These are phyloP conservation scores for Scartelaos histophorus DNA, from an alignment of 2,113 vertebrate species.

Conservation along the genomic window DNA sequence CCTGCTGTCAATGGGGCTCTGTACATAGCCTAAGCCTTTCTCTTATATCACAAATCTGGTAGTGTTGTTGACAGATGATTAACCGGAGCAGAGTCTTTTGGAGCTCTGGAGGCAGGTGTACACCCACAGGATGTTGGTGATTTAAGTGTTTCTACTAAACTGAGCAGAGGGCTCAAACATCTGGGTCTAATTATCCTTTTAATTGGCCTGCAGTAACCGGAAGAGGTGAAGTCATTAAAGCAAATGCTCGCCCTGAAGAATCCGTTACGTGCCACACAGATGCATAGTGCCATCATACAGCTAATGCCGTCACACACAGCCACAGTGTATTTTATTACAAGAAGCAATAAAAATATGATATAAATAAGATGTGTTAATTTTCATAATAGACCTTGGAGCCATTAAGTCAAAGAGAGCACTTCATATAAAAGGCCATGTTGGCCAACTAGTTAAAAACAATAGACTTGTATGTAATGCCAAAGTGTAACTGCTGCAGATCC, in stretches of 20 bases:
- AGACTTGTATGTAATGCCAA: no score
- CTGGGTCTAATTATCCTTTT: constrained; percentile 31
- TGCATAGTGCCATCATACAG: neutral
- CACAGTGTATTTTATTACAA: neutral
- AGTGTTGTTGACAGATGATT: neutral
- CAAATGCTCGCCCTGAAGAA: neutral
- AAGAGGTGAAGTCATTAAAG: constrained; percentile 29
- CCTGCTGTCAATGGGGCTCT: neutral
- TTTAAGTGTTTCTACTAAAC: neutral
- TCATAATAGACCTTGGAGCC: no score
- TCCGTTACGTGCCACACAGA: neutral
- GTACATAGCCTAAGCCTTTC: neutral
- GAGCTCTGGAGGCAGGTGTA: neutral
- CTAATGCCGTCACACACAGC: neutral
- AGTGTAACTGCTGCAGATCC: no score
- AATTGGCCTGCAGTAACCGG: constrained; percentile 23
- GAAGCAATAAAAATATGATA: neutral
- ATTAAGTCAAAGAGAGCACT: no score
- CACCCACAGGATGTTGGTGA: constrained; percentile 4
- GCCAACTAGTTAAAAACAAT: no score
- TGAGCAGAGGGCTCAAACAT: constrained; percentile 26
- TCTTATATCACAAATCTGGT: neutral
- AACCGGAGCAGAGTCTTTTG: neutral
- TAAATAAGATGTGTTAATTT: no score
- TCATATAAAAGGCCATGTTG: no score